A percentile compares a stretch with the other conserved stretches of the same genome.
Conservation (phyloP, 2,797 vertebrate genomes). For the Hydrocynus forskahlii region DNA sequence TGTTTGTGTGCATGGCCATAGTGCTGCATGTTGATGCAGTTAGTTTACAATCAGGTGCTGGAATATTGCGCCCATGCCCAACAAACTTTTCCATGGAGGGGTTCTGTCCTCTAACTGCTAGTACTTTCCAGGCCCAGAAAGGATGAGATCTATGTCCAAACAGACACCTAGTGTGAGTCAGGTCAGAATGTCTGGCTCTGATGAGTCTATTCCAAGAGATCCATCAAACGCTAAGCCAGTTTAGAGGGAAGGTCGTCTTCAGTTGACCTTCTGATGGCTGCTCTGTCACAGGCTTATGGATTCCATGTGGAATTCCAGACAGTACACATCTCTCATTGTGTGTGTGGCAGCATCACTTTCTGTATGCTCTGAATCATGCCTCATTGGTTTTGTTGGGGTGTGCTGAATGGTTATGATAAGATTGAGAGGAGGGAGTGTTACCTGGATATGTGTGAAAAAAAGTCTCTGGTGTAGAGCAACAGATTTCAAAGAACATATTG, state of each 20-base stretch:
- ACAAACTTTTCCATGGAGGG: conserved; percentile 9
- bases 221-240: conserved; percentile 59
- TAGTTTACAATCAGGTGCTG: not conserved
- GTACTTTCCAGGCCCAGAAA: conserved; percentile 26
- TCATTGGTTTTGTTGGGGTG: conserved; percentile 21
- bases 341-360: conserved; percentile 50
- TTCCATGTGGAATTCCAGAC: conserved; percentile 59
- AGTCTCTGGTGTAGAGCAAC: not conserved
- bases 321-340: conserved; percentile 43
- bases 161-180: not conserved
- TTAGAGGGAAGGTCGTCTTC: conserved; percentile 55
- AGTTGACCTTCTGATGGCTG: conserved; percentile 54
- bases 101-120: conserved; percentile 9
- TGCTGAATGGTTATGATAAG: conserved; percentile 38
- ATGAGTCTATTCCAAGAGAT: conserved; percentile 58
- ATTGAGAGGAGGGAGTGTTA: not conserved
- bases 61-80: not conserved
- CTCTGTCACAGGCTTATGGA: conserved; percentile 62
- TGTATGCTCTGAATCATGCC: conserved; percentile 36
- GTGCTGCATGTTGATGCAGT: not conserved
- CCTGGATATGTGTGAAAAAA: not conserved
- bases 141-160: not conserved
- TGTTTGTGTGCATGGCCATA: conserved; percentile 19
- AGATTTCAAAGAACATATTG: conserved; percentile 25
- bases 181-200: conserved; percentile 37